phyloP scores from a whole-genome alignment of 2,888 invertebrate species.

The Drosophila atroscutellata region DNA sequence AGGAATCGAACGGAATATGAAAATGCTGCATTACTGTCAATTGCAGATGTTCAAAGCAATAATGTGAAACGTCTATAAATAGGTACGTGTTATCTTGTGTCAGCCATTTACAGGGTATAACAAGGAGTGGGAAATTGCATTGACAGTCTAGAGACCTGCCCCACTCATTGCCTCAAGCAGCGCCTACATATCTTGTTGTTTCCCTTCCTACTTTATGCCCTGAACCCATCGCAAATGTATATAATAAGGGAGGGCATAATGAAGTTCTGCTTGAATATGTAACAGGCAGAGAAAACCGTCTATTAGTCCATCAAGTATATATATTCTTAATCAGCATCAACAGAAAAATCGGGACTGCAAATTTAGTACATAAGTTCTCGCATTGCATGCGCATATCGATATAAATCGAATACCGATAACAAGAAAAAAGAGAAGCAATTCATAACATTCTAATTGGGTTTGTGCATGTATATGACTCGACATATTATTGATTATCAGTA shows the following conservation, averaged over 20 bases:
- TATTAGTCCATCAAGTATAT: not conserved
- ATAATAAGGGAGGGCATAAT: not conserved
- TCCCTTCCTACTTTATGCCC: not conserved
- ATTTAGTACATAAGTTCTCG: not conserved
- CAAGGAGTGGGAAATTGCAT: not conserved
- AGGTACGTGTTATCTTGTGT: not conserved
- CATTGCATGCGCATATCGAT: not conserved
- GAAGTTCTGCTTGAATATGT: not conserved
- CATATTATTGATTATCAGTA: not conserved
- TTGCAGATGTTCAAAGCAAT: not conserved
- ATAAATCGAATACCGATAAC: not conserved
- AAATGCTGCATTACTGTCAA: not conserved
- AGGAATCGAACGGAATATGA: not conserved
- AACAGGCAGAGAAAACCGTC: not conserved
- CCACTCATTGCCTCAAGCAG: constrained; percentile 32
- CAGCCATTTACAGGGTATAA: constrained; percentile 6
- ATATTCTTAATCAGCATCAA: not conserved
- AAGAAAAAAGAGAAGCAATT: not conserved
- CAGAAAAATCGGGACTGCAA: not conserved
- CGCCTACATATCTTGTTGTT: constrained; percentile 56
- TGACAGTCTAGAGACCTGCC: constrained; percentile 7
- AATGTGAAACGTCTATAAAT: not conserved
- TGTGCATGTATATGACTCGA: not conserved
- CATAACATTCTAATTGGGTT: not conserved
- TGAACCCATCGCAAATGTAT: not conserved